A percentile compares a stretch with the other conserved stretches of the same genome.
phyloP scores from a whole-genome alignment of 2,888 invertebrate genomes.

The Cactoblastis cactorum region DNA sequence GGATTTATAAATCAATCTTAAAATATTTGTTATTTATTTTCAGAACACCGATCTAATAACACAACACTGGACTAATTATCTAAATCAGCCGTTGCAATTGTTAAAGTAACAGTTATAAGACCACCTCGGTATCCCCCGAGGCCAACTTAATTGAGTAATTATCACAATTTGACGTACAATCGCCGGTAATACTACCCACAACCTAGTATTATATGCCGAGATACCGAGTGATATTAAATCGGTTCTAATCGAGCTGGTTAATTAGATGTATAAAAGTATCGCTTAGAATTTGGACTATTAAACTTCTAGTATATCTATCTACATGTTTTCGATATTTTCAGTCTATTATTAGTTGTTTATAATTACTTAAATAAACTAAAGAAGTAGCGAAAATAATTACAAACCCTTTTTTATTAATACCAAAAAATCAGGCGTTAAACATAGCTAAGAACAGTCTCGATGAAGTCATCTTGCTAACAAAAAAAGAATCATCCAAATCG shows the following conservation, averaged over 20 bases:
- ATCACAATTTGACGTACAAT: slow-evolving; percentile 49
- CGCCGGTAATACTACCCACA: slow-evolving; percentile 27
- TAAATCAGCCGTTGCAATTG: neutral
- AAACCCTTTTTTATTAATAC: too few species aligned
- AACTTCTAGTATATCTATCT: neutral
- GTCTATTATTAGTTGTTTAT: too few species aligned
- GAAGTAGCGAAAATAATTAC: too few species aligned
- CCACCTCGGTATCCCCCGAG: slow-evolving; percentile 43
- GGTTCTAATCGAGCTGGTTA: neutral
- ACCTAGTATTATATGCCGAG: neutral
- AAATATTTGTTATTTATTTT: too few species aligned
- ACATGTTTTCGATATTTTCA: too few species aligned
- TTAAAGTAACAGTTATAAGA: slow-evolving; percentile 31
- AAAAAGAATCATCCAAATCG: too few species aligned
- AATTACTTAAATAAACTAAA: too few species aligned
- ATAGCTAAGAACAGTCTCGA: too few species aligned
- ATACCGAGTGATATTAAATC: neutral
- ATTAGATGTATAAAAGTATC: neutral
- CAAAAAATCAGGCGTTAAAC: too few species aligned
- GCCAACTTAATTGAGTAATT: slow-evolving; percentile 58
- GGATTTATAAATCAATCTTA: too few species aligned
- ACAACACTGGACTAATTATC: neutral
- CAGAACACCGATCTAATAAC: neutral
- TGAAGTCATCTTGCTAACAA: too few species aligned
- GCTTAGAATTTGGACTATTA: neutral